These are phyloP conservation scores for Metaphire vulgaris DNA, from an alignment of 1,140 invertebrate species.

Conservation along the genomic window DNA sequence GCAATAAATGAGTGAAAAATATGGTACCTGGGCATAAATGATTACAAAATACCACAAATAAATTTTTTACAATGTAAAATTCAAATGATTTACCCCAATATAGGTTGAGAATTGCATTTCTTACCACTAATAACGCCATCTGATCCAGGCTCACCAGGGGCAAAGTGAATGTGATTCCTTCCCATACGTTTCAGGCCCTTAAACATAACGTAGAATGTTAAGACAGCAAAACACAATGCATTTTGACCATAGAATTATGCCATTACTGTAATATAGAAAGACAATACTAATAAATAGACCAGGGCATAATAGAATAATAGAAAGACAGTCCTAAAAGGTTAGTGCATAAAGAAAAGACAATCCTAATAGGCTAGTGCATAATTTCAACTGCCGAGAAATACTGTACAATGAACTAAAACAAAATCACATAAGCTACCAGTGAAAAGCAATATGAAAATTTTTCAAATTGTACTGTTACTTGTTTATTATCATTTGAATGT, in stretches of 20 bases:
- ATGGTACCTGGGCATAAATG: neutral
- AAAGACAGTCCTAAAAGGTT: neutral
- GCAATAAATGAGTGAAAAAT: neutral
- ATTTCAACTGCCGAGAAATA: neutral
- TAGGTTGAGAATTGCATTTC: no score
- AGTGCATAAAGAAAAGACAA: neutral
- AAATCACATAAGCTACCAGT: no score
- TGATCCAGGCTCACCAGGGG: neutral
- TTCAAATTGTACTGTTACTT: no score
- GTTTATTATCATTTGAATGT: no score
- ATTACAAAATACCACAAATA: neutral
- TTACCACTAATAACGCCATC: conserved; percentile 10
- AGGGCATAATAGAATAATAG: neutral
- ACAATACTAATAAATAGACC: neutral
- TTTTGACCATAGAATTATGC: neutral
- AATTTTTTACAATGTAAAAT: no score
- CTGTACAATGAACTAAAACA: no score
- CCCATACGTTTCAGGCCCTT: neutral
- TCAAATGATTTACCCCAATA: no score
- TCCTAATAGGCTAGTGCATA: neutral
- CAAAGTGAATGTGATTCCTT: conserved; percentile 8
- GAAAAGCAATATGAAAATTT: no score
- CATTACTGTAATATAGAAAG: neutral
- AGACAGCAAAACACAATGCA: neutral
- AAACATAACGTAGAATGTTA: neutral